phyloP scores from a whole-genome alignment of 2,797 vertebrate genomes.

The Lagodon rhomboides region DNA sequence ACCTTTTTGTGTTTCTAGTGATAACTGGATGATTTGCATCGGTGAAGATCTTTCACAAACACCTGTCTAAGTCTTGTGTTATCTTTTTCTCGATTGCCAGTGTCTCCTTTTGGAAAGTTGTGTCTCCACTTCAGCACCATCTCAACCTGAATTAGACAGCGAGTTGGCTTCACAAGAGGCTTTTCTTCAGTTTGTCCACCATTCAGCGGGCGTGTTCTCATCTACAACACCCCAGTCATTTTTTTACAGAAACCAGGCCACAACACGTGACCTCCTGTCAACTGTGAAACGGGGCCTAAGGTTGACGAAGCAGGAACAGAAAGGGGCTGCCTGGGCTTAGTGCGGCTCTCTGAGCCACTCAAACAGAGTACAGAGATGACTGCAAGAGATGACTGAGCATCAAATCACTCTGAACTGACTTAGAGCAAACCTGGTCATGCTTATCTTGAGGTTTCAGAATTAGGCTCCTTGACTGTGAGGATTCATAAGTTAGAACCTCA shows the following conservation, averaged over 20 bases:
- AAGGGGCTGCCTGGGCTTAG: conserved; percentile 43
- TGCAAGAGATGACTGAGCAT: conserved; percentile 56
- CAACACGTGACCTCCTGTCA: conserved; percentile 49
- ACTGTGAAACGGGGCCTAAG: not conserved
- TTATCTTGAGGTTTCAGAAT: conserved; percentile 64
- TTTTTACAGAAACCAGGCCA: conserved; percentile 38
- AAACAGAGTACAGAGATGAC: conserved; percentile 54
- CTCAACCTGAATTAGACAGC: not conserved
- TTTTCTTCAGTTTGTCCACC: not conserved
- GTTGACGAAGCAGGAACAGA: conserved; percentile 5
- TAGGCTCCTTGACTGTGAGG: conserved; percentile 54
- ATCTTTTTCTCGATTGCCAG: not conserved
- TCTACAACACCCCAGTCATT: not conserved
- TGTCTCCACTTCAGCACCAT: not conserved
- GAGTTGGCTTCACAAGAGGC: no score
- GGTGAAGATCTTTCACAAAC: conserved; percentile 8
- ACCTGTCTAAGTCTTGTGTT: no score
- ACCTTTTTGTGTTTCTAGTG: not conserved
- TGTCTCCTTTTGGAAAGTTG: not conserved
- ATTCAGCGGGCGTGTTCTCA: not conserved
- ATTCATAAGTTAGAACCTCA: conserved; percentile 23
- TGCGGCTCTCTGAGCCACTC: conserved; percentile 6
- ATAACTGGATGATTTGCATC: conserved; percentile 19
- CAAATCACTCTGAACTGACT: conserved; percentile 37
- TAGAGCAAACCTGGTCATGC: conserved; percentile 46